These are phyloP conservation scores for Tupaia chinensis DNA, from an alignment of 2,113 vertebrate species.

Conservation along the genomic window DNA sequence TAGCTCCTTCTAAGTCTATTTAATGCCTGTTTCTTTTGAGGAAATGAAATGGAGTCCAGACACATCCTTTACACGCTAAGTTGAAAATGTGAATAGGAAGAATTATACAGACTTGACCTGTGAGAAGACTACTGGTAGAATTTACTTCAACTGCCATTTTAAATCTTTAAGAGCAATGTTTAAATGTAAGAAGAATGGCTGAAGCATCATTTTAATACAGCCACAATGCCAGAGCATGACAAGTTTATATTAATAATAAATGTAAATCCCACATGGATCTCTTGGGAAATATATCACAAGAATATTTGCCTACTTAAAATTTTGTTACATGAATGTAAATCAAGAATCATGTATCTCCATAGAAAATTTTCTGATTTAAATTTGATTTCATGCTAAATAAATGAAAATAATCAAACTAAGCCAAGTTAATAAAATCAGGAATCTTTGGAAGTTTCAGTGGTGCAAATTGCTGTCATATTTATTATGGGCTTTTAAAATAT, in stretches of 20 bases:
- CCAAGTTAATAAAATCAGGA: not conserved
- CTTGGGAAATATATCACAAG: conserved; percentile 34
- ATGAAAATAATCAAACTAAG: not conserved
- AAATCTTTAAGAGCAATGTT: not conserved
- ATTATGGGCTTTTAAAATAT: not conserved
- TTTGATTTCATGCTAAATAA: not conserved
- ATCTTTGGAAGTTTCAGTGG: not conserved
- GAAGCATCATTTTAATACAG: conserved; percentile 34
- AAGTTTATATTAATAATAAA: conserved; percentile 20
- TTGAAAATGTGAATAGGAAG: not conserved
- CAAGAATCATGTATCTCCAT: not conserved
- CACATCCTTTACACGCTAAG: not conserved
- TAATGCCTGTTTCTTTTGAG: not conserved
- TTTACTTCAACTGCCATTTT: not conserved
- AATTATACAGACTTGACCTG: not conserved
- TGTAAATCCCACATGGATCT: not conserved
- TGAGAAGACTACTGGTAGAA: not conserved
- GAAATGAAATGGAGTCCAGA: not conserved
- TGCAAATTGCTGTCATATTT: not conserved
- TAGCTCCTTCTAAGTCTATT: not conserved
- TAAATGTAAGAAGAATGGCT: not conserved
- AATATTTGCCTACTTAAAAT: not conserved
- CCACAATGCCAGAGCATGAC: not conserved
- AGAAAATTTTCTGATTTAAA: not conserved
- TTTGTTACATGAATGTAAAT: not conserved